A percentile compares a stretch with the other conserved stretches of the same genome.
Conservation (phyloP, 92 coral and sea anemone species). For the Epizoanthus illoricatus region DNA sequence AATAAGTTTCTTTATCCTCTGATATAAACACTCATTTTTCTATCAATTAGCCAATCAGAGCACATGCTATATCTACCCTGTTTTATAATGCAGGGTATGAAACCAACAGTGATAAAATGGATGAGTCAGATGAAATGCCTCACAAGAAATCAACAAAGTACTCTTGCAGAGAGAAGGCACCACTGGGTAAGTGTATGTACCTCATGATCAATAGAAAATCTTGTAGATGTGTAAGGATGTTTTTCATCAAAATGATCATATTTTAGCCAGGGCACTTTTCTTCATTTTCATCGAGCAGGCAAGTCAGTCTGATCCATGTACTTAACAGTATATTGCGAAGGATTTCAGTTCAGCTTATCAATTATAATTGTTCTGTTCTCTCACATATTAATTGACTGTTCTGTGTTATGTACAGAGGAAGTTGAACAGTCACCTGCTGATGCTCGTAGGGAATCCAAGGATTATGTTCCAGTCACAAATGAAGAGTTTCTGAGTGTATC, state of each 20-base stretch:
- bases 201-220: too few species aligned
- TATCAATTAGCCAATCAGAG: too few species aligned
- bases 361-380: background rate
- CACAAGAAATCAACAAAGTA: background rate
- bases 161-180: conserved; percentile 1
- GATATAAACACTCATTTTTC: too few species aligned
- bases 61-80: background rate
- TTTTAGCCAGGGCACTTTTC: background rate
- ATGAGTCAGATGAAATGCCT: conserved; percentile 3
- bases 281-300: background rate
- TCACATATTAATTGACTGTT: background rate
- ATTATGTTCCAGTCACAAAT: conserved; percentile 77
- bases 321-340: too few species aligned
- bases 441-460: conserved; percentile 41
- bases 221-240: background rate
- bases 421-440: background rate
- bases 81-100: background rate
- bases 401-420: conserved; percentile 33
- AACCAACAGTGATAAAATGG: background rate
- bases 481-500: conserved; percentile 82
- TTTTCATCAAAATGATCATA: background rate
- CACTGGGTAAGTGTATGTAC: conserved; percentile 7
- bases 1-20: too few species aligned
- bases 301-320: too few species aligned
- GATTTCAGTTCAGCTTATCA: background rate